Evolutionary conservation across 2,113 vertebrate genomes (phyloP).

Genomic region (Oceanites oceanicus): DNA sequence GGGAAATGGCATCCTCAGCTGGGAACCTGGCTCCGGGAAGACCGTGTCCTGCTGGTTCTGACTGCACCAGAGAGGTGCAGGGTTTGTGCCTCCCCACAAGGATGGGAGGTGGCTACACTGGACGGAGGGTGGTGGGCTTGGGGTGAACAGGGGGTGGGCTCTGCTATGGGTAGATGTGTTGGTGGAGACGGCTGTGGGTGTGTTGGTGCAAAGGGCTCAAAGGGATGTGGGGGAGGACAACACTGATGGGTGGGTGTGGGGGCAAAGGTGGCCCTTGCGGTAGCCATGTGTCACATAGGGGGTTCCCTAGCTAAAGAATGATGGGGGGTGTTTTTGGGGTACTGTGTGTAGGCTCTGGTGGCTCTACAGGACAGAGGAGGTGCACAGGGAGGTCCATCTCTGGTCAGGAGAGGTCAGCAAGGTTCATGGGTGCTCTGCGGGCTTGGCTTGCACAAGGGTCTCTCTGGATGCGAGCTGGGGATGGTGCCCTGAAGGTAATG

Average conservation of each 20-base stretch:
- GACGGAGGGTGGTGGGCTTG: too few relatives aligned
- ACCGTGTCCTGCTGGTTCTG: accelerated
- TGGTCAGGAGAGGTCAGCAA: background rate
- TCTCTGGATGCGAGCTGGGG: too few relatives aligned
- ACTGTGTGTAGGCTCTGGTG: background rate
- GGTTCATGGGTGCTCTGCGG: background rate
- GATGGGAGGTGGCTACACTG: background rate
- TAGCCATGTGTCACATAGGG: background rate
- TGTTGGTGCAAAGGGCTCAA: background rate
- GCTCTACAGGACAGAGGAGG: background rate
- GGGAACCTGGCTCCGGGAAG: background rate
- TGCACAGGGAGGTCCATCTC: background rate
- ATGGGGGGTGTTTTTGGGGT: background rate
- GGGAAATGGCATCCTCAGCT: background rate
- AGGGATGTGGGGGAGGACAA: background rate
- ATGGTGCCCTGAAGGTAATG: background rate
- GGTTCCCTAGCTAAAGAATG: background rate
- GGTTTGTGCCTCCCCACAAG: background rate
- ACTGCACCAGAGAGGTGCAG: too few relatives aligned
- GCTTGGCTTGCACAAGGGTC: background rate
- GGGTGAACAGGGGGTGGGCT: background rate
- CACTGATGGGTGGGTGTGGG: background rate
- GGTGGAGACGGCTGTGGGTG: background rate
- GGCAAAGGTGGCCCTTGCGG: background rate
- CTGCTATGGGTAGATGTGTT: background rate